Base-by-base conservation (phyloP, 2,113 vertebrate genomes). In the Sinocyclocheilus maitianheensis region DNA sequence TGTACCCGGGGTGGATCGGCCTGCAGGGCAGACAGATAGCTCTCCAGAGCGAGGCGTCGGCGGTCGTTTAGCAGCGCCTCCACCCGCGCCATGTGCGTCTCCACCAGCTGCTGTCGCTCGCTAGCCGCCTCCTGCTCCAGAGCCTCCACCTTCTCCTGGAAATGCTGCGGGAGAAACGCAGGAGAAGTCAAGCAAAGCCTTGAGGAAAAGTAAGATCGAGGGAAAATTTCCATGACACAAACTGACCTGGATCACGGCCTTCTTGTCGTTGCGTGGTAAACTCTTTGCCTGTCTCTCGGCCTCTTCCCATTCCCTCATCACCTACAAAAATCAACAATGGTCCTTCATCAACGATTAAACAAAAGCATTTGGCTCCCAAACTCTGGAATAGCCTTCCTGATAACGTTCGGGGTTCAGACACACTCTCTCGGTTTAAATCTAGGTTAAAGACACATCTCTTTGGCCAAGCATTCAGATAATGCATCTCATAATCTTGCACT, bases 251-350 rank as follows among this genome's bases (percentile, higher is more conserved):
- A 99, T 99, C 84, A 99, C 97, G 0, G 96, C 97, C 89, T 99
- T 99, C 94, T 99, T 99, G 91, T 99, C 97, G 0, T 97, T 96
- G 60, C 97, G 97, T 12, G 97, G 97, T 88, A 99, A 95, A 88
- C 96, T 99, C 95, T 99, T 99, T 2, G 98, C 97, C 90, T 98
- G 96, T 80, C 94, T 96, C 91, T 99, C 98, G 0, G 98, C 98
- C 82, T 99, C 98, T 81, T 99, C 98, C 98, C 98, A 99, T 92
- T 99, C 97, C 84, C 97, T 97, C 98, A 99, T 99, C 93, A 99
- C 97, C 98, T 99, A 90, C 1, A 77, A 14, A 88, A 58, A 8
- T 13, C 14, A 11, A 26, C 37, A 46, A 26, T 62, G 14, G 18
- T 69, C 26, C 30, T 71, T 14, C 5, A 16, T 69, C 67, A 71